Conservation (phyloP, 1,140 invertebrate genomes). For the Capitella teleta region DNA sequence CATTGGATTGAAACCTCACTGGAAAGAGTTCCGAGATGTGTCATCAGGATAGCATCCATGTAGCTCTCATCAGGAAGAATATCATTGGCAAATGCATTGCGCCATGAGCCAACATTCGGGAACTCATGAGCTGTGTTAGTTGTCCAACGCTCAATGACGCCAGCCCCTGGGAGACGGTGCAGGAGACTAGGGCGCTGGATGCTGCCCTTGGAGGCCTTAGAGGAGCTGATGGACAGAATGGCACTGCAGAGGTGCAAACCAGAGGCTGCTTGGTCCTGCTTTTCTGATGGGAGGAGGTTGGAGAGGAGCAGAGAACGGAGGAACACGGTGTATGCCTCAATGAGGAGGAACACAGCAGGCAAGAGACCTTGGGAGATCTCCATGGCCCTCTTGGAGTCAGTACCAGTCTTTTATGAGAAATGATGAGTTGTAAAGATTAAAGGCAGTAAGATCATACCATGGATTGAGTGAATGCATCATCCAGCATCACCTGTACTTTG, state of each 20-base stretch:
- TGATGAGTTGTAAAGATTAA: not conserved
- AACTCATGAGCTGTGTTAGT: conserved; percentile 45
- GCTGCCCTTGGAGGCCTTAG: conserved; percentile 43
- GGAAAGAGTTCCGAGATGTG: conserved; percentile 40
- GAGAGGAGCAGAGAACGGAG: conserved; percentile 25
- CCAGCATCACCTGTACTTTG: conserved; percentile 57
- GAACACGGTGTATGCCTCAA: conserved; percentile 48
- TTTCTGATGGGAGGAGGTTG: not conserved
- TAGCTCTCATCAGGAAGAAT: conserved; percentile 73
- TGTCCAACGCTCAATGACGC: conserved; percentile 54
- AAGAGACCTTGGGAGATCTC: conserved; percentile 48
- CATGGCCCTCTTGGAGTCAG: conserved; percentile 12
- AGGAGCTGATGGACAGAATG: conserved; percentile 53
- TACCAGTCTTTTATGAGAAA: not conserved
- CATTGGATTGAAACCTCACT: conserved; percentile 16
- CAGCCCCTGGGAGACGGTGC: conserved; percentile 47
- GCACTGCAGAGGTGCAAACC: too few relatives aligned
- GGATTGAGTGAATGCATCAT: conserved; percentile 41
- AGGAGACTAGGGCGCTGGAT: conserved; percentile 48
- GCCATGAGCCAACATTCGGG: conserved; percentile 42
- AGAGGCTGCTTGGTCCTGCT: too few relatives aligned
- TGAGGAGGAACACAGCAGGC: conserved; percentile 51
- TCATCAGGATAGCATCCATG: conserved; percentile 45
- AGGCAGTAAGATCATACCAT: conserved; percentile 15
- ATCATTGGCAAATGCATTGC: conserved; percentile 58